phyloP scores from a whole-genome alignment of 2,113 vertebrate species.

The Platichthys flesus region DNA sequence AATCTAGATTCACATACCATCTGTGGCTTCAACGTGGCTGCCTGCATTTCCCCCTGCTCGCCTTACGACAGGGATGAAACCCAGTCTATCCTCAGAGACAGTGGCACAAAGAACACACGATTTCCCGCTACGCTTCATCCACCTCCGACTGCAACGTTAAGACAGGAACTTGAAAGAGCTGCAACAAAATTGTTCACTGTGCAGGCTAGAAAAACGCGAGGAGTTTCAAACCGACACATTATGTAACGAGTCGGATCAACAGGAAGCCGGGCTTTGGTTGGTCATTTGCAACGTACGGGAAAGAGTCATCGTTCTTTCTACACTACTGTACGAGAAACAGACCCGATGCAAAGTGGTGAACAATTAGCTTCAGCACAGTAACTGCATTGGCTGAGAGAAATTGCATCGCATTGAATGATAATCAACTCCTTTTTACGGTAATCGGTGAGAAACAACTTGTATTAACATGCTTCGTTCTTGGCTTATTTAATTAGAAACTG shows the following conservation, averaged over 20 bases:
- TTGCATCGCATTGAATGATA: neutral
- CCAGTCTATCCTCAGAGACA: conserved; percentile 33
- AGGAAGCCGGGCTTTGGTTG: conserved; percentile 1
- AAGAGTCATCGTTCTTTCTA: neutral
- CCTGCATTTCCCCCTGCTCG: conserved; percentile 25
- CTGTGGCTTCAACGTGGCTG: conserved; percentile 38
- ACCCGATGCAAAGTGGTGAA: neutral
- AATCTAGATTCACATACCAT: conserved; percentile 46
- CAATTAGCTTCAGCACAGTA: neutral
- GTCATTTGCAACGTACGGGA: neutral
- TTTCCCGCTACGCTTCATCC: conserved; percentile 39
- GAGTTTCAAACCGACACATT: conserved; percentile 21
- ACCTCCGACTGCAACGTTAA: conserved; percentile 14
- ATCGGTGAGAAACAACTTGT: no score
- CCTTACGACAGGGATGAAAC: conserved; percentile 39
- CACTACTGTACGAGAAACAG: neutral
- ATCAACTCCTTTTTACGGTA: neutral
- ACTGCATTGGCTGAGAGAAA: neutral
- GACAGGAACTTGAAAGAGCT: conserved; percentile 38
- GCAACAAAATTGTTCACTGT: conserved; percentile 20
- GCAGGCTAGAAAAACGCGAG: conserved; percentile 15
- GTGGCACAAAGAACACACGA: conserved; percentile 40
- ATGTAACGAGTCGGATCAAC: conserved; percentile 22
- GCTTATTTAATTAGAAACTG: no score
- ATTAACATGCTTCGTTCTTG: no score